Base-by-base conservation (phyloP, 1,140 invertebrate genomes). In the Portunus trituberculatus region DNA sequence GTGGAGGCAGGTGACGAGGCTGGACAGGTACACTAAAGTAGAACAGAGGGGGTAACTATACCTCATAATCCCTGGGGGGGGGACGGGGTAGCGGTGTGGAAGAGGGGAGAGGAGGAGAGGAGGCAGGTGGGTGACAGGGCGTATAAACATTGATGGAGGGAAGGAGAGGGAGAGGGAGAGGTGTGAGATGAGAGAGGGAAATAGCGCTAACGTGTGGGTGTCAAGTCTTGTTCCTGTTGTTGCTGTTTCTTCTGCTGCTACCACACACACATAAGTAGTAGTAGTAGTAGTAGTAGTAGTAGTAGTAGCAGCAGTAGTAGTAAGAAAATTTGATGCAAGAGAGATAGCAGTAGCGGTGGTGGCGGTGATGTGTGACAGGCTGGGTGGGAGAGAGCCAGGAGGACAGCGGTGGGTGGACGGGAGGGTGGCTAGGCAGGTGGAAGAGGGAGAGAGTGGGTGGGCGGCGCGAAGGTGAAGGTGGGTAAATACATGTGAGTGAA, bases 401-500 rank as follows among this genome's bases (percentile, higher is more conserved):
- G 16, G 25, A n/a, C 16, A 7, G 67, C 20, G 16, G 67, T n/a
- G 31, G 39, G 87, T 16, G 87, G 48, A 31, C 20, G 45, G 86
- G 86, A 39, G 31, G 31, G 31, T 6, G 31, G 86, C n/a, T 45
- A 7, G 32, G 87, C 45, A n/a, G 39, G 45, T 48, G 87, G 48
- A 48, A 20, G 87, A 32, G 31, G 87, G 67, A n/a, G 67, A n/a
- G 86, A 20, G 86, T 29, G 86, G 31, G 45, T 32, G 86, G 31
- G 31, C 45, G 31, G 86, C 31, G 86, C 20, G 16, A 20, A 28
- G 4, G 28, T 88, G 32, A 39, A 46, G 31, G 86, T 25, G 31
- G 16, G 45, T 88, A 45, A 39, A 46, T 88, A 88, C 28, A 32
- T 88, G 86, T 88, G 86, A 45, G 86, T 88, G 86, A 45, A 46